Conservation (phyloP, 2,113 vertebrate species). For the Bos indicus region DNA sequence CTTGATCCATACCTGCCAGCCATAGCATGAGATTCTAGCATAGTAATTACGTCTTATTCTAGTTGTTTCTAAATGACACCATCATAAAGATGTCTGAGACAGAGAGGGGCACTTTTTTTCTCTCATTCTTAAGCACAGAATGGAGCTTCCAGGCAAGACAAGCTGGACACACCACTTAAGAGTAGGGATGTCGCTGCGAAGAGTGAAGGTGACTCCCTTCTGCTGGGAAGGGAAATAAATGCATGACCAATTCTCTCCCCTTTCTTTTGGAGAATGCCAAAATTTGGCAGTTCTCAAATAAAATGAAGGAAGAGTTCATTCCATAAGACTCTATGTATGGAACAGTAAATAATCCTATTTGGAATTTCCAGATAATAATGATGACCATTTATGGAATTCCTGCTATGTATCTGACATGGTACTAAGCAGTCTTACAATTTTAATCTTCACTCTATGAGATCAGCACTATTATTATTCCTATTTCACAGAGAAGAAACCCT, state of each 20-base stretch:
- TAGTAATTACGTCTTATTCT: neutral
- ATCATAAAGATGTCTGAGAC: conserved; percentile 1
- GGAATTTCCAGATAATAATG: neutral
- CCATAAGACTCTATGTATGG: neutral
- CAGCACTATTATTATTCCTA: neutral
- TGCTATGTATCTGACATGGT: neutral
- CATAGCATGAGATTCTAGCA: neutral
- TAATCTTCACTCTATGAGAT: neutral
- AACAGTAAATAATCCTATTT: neutral
- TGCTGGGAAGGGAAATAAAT: neutral
- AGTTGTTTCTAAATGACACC: conserved; percentile 38
- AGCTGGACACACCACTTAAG: neutral
- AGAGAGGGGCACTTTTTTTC: neutral
- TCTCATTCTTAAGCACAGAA: neutral
- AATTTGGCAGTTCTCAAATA: neutral
- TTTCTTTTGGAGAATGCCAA: neutral
- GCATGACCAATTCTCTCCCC: neutral
- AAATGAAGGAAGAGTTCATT: neutral
- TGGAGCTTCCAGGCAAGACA: neutral
- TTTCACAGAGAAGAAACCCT: conserved; percentile 6
- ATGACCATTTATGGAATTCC: neutral
- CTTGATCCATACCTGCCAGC: neutral
- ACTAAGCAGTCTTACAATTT: neutral
- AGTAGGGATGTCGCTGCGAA: neutral
- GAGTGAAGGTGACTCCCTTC: neutral